Evolutionary conservation across 2,113 vertebrate species (phyloP), one percentile per base, ranked within the genome.

Genomic region (Microcebus lehilahytsara): DNA sequence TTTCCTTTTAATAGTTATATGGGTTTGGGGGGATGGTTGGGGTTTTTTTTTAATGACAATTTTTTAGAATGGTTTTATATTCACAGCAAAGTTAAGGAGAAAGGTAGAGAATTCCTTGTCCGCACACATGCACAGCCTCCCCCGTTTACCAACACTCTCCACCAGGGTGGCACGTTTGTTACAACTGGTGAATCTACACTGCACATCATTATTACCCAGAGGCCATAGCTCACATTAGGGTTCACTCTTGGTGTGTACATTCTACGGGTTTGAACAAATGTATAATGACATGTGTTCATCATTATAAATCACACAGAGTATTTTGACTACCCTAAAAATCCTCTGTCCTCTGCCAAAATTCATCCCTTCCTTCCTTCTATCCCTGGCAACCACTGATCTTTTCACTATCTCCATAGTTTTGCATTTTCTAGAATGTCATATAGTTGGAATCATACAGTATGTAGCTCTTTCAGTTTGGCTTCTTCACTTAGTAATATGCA

Each of bases 1-100:
- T 96, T 95, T 96, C 92, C 75, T 95, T 64, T 92, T 10, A 67
- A 7, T 60, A 62, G 16, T 69, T 77, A 40, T 17, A 23, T 84
- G 42, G 25, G 30, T 42, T 23, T 37, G 72, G 22, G 9, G 2
- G 66, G 17, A 12, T 2, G 3, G 4, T 56, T 56, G 11, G 2
- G 2, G 1, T 75, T 62, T 64, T 37, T 34, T 62, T 25, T 62
- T 64, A 12, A 56, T 27, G 6, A 58, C 49, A 22, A 9, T 80
- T 37, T 51, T 85, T 78, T 25, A 42, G 20, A 77, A 20, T 3
- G 22, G 14, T 66, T 67, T 74, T 75, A 49, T 32, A 10, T n/a
- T 53, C 20, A 53, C 17, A 49, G 71, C 10, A 60, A 89, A 84
- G 67, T 75, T 77, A 69, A 37, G 37, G 32, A 74, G 37, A 69